These are phyloP conservation scores for Neodiprion fabricii DNA, from an alignment of 1,140 invertebrate species.

Conservation along the genomic window DNA sequence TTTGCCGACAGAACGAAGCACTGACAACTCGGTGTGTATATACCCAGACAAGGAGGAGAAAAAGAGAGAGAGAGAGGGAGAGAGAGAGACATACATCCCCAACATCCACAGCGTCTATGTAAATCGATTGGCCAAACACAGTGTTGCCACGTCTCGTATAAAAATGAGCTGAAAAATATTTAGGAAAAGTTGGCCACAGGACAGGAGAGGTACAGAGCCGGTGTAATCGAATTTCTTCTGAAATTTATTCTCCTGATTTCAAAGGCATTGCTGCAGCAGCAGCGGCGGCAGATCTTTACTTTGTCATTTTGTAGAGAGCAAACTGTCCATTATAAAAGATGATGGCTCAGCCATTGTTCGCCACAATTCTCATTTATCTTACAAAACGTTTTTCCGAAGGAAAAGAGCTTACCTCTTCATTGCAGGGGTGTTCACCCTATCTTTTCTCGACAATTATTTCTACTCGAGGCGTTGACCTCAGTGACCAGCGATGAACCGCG, in stretches of 20 bases:
- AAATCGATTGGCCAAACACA: conserved; percentile 37
- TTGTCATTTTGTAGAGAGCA: not conserved
- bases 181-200: not conserved
- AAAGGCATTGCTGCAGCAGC: no score
- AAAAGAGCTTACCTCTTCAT: no score
- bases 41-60: not conserved
- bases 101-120: conserved; percentile 33
- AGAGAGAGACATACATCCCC: conserved; percentile 2
- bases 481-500: not conserved
- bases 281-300: not conserved
- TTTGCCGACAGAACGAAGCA: conserved; percentile 6
- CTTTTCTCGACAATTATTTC: not conserved
- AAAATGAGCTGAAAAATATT: conserved; percentile 25
- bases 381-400: no score
- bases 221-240: no score
- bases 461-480: not conserved
- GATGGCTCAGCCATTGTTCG: no score
- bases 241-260: no score
- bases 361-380: no score
- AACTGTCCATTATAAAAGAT: no score
- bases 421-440: not conserved
- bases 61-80: no score
- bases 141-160: conserved; percentile 34
- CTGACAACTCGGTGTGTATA: not conserved
- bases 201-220: no score